Evolutionary conservation across 37 sponge, comb jelly and placozoan species (phyloP).

Genomic region (Oscarella lobularis): DNA sequence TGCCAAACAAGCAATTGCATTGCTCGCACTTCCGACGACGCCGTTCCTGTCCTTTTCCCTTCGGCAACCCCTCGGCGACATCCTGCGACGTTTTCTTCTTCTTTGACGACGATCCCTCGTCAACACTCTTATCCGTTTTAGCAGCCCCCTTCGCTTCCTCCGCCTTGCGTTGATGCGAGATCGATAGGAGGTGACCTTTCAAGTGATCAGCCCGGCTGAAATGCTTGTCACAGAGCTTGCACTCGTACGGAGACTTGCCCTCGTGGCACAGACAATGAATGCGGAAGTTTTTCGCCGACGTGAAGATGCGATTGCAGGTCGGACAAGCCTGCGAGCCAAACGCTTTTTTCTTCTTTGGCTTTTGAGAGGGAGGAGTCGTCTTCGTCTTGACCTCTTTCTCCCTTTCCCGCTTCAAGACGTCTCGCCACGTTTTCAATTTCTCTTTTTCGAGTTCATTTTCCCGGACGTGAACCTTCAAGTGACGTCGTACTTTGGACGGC

Average conservation of each 20-base stretch:
- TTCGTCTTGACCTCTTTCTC: neutral
- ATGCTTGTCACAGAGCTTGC: neutral
- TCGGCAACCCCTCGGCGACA: too few species aligned
- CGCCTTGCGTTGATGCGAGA: neutral
- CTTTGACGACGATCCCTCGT: too few species aligned
- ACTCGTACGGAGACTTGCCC: neutral
- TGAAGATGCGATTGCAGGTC: neutral
- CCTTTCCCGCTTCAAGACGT: neutral
- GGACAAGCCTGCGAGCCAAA: neutral
- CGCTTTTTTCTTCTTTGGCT: too few species aligned
- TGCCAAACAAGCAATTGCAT: neutral
- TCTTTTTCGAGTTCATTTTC: neutral
- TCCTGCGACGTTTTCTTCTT: too few species aligned
- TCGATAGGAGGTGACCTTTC: neutral
- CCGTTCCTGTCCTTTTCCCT: too few species aligned
- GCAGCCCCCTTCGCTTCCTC: neutral
- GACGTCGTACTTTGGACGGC: neutral
- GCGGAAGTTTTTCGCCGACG: neutral
- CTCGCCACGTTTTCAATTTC: neutral
- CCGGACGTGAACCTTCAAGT: neutral
- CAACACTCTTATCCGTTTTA: neutral
- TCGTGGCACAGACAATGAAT: neutral
- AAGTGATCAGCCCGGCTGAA: neutral
- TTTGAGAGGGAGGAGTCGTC: too few species aligned
- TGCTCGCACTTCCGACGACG: neutral